Evolutionary conservation across 2,113 vertebrate species (phyloP), one percentile per base, ranked within the genome.

Genomic region (Zingel zingel): DNA sequence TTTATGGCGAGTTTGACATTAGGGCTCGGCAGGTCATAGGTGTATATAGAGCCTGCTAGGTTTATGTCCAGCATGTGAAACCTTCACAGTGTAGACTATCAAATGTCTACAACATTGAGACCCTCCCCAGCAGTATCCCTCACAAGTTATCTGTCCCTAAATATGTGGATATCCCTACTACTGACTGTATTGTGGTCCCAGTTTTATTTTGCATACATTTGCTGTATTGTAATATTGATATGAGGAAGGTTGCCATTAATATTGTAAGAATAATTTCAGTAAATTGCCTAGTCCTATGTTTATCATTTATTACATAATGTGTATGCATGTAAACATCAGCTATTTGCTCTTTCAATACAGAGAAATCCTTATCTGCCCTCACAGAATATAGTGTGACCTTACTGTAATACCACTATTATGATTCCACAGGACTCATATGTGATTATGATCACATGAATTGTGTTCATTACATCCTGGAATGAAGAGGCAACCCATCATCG

Each of bases 381-480:
- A 67, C 39, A 51, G 9, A 78, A 58, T 8, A 58, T 16, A 23
- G 13, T 18, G 4, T 33, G 4, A 58, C 16, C 33, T 50, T n/a
- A 30, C n/a, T 50, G 14, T 36, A 47, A 62, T 62, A 61, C 13
- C 61, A 39, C 18, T 14, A 62, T 39, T 68, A 30, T 23, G 30
- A 65, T 62, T 58, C 19, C 19, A 45, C 18, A 47, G 21, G 21
- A 48, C 56, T 74, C 43, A 59, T 59, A 61, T 80, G 56, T 59
- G 51, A 30, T 64, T 47, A 30, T 64, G 45, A 77, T 77, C 21
- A 65, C 33, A 30, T n/a, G 76, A 16, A 58, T 45, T 0, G 3
- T 65, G 19, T 70, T 78, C 6, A 36, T 65, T 43, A 64, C 4
- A 69, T 69, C 15, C 2, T 58, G 30, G 30, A 58, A 53, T 81